Evolutionary conservation across 64 coral and sea anemone genomes (phyloP).

Genomic region (Hydrozoanthus tunicans): DNA sequence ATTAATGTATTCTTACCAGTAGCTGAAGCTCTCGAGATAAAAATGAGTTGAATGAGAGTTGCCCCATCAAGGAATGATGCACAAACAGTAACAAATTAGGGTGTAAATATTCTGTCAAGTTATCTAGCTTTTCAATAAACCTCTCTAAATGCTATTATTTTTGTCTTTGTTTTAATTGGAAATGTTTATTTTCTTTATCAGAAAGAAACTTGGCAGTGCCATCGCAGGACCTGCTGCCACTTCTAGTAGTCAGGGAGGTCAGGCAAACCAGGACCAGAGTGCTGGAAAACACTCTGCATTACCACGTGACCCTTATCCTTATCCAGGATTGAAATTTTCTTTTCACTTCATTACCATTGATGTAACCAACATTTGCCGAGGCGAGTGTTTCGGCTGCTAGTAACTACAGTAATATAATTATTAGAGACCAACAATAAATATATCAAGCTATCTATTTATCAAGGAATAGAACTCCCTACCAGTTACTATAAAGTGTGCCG

Average conservation of each 20-base stretch:
- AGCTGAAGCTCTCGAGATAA: no score
- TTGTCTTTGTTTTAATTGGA: neutral
- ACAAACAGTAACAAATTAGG: no score
- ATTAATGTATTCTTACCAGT: no score
- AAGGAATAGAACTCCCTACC: no score
- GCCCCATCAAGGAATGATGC: no score
- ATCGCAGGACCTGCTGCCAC: constrained; percentile 80
- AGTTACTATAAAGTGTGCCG: no score
- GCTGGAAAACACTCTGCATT: constrained; percentile 70
- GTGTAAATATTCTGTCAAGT: no score
- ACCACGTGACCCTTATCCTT: constrained; percentile 73
- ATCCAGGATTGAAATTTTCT: constrained; percentile 67
- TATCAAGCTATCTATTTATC: no score
- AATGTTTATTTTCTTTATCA: constrained; percentile 2
- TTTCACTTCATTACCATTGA: constrained; percentile 78
- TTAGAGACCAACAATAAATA: no score
- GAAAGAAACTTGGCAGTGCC: constrained; percentile 96
- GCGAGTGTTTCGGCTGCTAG: constrained; percentile 40
- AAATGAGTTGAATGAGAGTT: no score
- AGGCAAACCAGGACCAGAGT: constrained; percentile 27
- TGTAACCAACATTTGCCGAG: constrained; percentile 74
- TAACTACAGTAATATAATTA: neutral
- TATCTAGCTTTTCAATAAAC: no score
- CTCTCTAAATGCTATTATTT: no score
- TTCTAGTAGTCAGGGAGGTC: constrained; percentile 45